phyloP scores from a whole-genome alignment of 1,140 invertebrate genomes.

The Drosophila sechellia region DNA sequence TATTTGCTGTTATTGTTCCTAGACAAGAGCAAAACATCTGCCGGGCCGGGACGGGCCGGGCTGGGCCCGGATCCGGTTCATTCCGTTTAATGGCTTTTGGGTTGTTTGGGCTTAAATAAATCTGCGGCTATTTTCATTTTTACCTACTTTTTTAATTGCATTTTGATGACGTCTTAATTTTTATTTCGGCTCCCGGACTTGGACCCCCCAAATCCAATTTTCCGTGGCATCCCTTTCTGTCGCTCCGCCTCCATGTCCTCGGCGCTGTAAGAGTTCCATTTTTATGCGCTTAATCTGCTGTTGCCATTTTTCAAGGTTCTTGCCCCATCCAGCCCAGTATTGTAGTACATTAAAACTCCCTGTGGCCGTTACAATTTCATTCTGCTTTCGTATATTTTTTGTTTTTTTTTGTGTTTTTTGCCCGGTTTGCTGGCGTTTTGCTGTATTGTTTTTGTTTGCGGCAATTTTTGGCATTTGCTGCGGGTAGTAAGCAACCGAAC shows the following conservation, averaged over 20 bases:
- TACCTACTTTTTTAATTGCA: constrained; percentile 82
- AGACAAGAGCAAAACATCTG: constrained; percentile 64
- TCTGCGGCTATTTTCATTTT: constrained; percentile 78
- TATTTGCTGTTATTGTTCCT: constrained; percentile 74
- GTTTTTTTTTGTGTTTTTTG: constrained; percentile 64
- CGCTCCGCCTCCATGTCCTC: too few species aligned
- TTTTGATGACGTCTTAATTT: constrained; percentile 83
- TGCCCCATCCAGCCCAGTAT: constrained; percentile 5
- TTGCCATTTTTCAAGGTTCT: constrained; percentile 70
- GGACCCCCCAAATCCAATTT: constrained; percentile 68
- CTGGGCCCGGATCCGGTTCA: constrained; percentile 37
- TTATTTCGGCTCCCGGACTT: constrained; percentile 57
- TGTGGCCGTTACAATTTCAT: constrained; percentile 70
- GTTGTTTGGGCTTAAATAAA: constrained; percentile 69
- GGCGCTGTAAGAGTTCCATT: constrained; percentile 42
- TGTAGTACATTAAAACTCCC: constrained; percentile 78
- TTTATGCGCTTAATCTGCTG: constrained; percentile 80
- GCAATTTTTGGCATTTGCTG: constrained; percentile 82
- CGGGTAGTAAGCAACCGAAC: constrained; percentile 60
- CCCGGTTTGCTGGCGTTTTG: constrained; percentile 50
- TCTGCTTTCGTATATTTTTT: constrained; percentile 61
- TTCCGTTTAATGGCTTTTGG: constrained; percentile 55
- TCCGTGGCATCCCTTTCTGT: constrained; percentile 18
- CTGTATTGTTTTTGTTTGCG: constrained; percentile 78
- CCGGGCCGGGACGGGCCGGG: background rate